Base-by-base conservation (phyloP, 35 echinoderm and acorn worm genomes). In the Apostichopus japonicus region DNA sequence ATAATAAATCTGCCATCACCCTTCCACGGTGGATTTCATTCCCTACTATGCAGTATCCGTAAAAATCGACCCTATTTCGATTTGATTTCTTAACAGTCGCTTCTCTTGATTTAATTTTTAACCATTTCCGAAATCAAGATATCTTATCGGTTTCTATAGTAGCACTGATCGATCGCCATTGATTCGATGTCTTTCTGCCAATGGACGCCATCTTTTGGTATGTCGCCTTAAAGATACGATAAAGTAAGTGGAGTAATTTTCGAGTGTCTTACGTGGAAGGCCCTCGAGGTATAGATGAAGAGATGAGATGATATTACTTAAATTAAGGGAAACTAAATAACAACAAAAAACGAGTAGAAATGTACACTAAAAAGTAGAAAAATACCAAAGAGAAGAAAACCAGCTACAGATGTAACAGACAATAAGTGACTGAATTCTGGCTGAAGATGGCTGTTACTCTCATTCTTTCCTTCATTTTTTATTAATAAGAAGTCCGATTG, bases 101-200 rank as follows among this genome's bases (percentile, higher is more conserved):
- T 75, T 75, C 22, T 19, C n/a, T 75, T 21, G 71, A 75, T 75
- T 75, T 75, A 75, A 75, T 75, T 75, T 75, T 75, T 75, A 75
- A 75, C 71, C 71, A 75, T 75, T 75, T 75, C 71, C 71, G 5
- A 75, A 75, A 75, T 75, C 71, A 75, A 75, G 71, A 75, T 75
- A 75, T 75, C 17, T 23, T 19, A 2, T 7, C 1, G 71, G 7
- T 75, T 6, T 75, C 11, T 21, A 24, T 21, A 23, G 16, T 23
- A 75, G 71, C 71, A 23, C 17, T 19, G 71, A 21, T 75, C 71
- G 71, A 75, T 75, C 22, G 13, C 1, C 17, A 75, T 75, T 75
- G 71, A 75, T 75, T 75, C n/a, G n/a, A 19, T 75, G 71, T 23
- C 15, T 75, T 75, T 23, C 71, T 21, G 13, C 71, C 71, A 75